Percentiles rank a stretch among this genome's conserved stretches.
phyloP scores from a whole-genome alignment of 2,797 vertebrate species.

The Pristis pectinata region DNA sequence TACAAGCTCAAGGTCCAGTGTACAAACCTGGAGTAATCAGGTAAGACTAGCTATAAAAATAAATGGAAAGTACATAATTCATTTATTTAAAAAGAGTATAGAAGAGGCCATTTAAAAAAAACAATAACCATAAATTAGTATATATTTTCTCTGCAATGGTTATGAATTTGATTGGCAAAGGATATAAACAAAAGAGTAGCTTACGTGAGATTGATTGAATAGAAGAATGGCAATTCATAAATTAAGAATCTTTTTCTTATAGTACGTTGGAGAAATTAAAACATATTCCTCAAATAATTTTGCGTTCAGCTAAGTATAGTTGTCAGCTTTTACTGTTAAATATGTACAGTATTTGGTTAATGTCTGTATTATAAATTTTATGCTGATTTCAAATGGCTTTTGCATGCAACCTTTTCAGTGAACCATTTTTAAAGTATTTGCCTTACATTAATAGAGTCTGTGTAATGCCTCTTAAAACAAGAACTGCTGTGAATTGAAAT shows the following conservation, averaged over 20 bases:
- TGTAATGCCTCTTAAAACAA: background rate
- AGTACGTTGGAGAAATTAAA: background rate
- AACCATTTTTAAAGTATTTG: background rate
- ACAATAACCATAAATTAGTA: background rate
- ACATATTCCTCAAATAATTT: background rate
- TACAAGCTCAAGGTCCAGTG: conserved; percentile 47
- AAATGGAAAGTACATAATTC: background rate
- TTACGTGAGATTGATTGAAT: background rate
- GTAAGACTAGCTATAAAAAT: background rate
- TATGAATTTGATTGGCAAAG: background rate
- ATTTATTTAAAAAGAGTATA: background rate
- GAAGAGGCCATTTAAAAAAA: background rate
- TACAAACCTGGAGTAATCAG: conserved; percentile 52
- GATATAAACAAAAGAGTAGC: too few species aligned
- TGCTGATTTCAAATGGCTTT: background rate
- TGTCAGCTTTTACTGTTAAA: background rate
- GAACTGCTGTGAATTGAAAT: background rate
- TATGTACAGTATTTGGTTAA: background rate
- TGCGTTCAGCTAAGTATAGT: background rate
- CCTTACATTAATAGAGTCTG: background rate
- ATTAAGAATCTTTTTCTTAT: background rate
- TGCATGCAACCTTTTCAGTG: background rate
- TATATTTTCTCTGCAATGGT: background rate
- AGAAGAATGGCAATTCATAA: background rate
- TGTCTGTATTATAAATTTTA: background rate